Base-by-base conservation (phyloP, 1,140 invertebrate genomes). In the Psilanteris sp. region DNA sequence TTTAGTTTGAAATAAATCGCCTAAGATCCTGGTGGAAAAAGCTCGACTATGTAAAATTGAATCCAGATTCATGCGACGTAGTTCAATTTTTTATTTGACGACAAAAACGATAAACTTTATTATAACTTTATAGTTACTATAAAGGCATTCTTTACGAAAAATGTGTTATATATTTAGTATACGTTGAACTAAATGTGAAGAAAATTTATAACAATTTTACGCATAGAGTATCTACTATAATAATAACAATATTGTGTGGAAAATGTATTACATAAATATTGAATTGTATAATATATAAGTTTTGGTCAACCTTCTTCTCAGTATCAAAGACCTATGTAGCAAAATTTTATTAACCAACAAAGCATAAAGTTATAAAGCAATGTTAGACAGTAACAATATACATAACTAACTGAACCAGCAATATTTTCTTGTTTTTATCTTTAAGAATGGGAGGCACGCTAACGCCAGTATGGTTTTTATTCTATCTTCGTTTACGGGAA, bases 271-370 rank as follows among this genome's bases (percentile, higher is more conserved):
- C 50, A 39, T 24, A 43, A 67, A 67, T 67, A 67, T 67, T 55
- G 39, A 67, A 57, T 67, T 67, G 41, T 50, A 44, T 55, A 57
- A 67, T 67, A 67, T 48, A 67, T n/a, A n/a, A 57, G 24, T 55
- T 57, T 39, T 55, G 24, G 46, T 67, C 31, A 67, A 57, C 22
- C 62, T 39, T n/a, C 32, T 43, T 44, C 29, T 54, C 27, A 15
- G 22, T 55, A 39, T 55, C 39, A 29, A 57, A 66, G 41, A n/a
- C 27, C 3, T 10, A 8, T 5, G 26, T 11, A 27, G 9, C 32
- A 13, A 7, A 34, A 50, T 52, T 48, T 39, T 39, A 29, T 46
- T 50, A 67, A 20, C 39, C 22, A 46, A 22, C 36, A 31, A 59
- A 67, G 27, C 37, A 55, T 37, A 48, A 67, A 67, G 31, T 57